A percentile compares a stretch with the other conserved stretches of the same genome.
Evolutionary conservation across 2,888 invertebrate genomes (phyloP).

Genomic region (Miltochrista miniata): DNA sequence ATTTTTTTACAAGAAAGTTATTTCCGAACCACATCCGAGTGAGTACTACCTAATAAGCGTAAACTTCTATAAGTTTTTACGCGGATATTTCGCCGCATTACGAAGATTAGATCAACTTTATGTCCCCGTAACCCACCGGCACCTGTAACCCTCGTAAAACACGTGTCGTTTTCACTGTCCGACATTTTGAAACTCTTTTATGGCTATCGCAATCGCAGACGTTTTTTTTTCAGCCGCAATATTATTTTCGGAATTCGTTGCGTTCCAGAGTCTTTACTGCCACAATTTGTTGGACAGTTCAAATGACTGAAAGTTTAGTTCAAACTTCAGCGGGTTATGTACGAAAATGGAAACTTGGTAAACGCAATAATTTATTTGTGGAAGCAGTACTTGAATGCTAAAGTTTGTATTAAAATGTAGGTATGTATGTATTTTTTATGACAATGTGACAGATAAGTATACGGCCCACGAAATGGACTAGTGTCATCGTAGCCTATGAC

Average conservation of each 20-base stretch:
- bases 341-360: too few relatives aligned
- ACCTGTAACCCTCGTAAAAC: constrained; percentile 39
- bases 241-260: constrained; percentile 17
- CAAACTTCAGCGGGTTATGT: too few relatives aligned
- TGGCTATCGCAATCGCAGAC: constrained; percentile 17
- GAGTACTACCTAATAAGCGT: constrained; percentile 16
- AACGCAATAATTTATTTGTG: too few relatives aligned
- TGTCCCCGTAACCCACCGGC: constrained; percentile 33
- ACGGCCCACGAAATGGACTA: too few relatives aligned
- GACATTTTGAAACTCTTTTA: constrained; percentile 48
- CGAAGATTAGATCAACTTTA: constrained; percentile 43
- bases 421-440: too few relatives aligned
- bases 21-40: constrained; percentile 10
- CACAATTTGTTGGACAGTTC: background rate
- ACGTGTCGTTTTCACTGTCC: constrained; percentile 49
- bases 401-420: too few relatives aligned
- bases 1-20: too few relatives aligned
- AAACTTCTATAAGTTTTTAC: constrained; percentile 32
- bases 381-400: too few relatives aligned
- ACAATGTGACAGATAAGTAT: too few relatives aligned
- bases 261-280: background rate
- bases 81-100: constrained; percentile 28
- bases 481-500: too few relatives aligned
- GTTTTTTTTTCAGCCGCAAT: constrained; percentile 32
- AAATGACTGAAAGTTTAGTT: too few relatives aligned